Conservation (phyloP, 1,140 invertebrate genomes). For the Drosophila paulistorum region DNA sequence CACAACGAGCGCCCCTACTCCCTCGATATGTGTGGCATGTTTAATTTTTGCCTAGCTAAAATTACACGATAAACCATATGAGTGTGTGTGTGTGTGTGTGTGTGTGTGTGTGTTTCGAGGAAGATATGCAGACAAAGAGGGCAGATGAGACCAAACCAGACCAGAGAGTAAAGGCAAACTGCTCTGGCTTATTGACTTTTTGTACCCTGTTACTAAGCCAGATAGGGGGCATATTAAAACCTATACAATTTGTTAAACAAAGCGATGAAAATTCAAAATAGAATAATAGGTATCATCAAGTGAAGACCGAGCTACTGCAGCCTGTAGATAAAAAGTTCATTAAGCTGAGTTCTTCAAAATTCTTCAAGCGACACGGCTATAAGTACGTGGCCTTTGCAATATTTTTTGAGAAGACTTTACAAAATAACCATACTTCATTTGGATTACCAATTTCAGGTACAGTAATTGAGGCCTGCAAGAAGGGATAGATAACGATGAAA, state of each 20-base stretch:
- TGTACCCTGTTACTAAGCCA: not conserved
- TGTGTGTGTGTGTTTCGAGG: not conserved
- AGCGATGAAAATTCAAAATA: not conserved
- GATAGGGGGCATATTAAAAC: not conserved
- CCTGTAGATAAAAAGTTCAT: too few species aligned
- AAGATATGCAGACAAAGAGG: not conserved
- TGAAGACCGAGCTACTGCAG: too few species aligned
- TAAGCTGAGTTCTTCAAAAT: too few species aligned
- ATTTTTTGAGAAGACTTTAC: too few species aligned
- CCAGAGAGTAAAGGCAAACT: not conserved
- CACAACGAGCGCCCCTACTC: conserved; percentile 12
- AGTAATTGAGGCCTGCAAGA: too few species aligned
- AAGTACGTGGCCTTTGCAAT: too few species aligned
- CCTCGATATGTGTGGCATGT: conserved; percentile 18
- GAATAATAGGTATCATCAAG: too few species aligned
- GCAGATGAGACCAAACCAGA: not conserved
- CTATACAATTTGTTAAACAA: not conserved
- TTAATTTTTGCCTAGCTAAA: conserved; percentile 34
- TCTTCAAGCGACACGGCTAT: too few species aligned
- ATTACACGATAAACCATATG: conserved; percentile 41
- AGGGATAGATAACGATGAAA: too few species aligned
- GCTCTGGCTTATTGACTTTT: conserved; percentile 6
- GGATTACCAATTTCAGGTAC: too few species aligned
- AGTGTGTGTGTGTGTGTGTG: not conserved
- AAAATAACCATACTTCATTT: too few species aligned